phyloP scores from a whole-genome alignment of 2,888 invertebrate genomes.

The Mythimna loreyi region DNA sequence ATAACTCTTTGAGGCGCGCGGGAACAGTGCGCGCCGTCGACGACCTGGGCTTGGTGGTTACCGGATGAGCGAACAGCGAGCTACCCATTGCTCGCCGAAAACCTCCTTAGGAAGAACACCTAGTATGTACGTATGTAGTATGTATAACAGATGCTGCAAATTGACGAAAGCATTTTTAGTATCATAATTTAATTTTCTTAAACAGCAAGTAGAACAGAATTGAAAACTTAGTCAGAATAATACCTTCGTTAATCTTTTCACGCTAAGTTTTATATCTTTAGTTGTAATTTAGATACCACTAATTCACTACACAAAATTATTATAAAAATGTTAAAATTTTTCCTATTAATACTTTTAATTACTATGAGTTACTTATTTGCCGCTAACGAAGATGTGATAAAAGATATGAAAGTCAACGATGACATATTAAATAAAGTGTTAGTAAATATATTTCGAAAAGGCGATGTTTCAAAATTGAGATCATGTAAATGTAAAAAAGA shows the following conservation, averaged over 20 bases:
- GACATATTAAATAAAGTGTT: not conserved
- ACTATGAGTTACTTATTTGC: constrained; percentile 1
- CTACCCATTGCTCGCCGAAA: too few relatives aligned
- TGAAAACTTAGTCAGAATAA: constrained; percentile 8
- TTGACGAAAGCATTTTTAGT: too few relatives aligned
- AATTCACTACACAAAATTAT: constrained; percentile 5
- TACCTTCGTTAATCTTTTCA: constrained; percentile 18
- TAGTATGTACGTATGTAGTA: too few relatives aligned
- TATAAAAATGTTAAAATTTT: constrained; percentile 31
- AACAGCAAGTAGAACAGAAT: not conserved
- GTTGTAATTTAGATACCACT: constrained; percentile 6
- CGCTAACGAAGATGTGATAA: constrained; percentile 8
- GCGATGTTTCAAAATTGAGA: not conserved
- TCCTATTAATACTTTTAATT: constrained; percentile 27
- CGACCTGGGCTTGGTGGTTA: too few relatives aligned
- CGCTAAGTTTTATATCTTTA: constrained; percentile 22
- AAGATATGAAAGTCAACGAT: constrained; percentile 12
- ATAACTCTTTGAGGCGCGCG: too few relatives aligned
- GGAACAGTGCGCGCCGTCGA: too few relatives aligned
- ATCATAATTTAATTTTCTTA: not conserved
- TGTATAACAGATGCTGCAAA: too few relatives aligned
- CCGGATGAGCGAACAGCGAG: too few relatives aligned
- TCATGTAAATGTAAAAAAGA: too few relatives aligned
- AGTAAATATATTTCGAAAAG: not conserved
- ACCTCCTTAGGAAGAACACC: too few relatives aligned